Percentiles rank a stretch among this genome's conserved stretches.
Conservation (phyloP, 2,797 vertebrate species). For the Pseudotriccus pelzelni region DNA sequence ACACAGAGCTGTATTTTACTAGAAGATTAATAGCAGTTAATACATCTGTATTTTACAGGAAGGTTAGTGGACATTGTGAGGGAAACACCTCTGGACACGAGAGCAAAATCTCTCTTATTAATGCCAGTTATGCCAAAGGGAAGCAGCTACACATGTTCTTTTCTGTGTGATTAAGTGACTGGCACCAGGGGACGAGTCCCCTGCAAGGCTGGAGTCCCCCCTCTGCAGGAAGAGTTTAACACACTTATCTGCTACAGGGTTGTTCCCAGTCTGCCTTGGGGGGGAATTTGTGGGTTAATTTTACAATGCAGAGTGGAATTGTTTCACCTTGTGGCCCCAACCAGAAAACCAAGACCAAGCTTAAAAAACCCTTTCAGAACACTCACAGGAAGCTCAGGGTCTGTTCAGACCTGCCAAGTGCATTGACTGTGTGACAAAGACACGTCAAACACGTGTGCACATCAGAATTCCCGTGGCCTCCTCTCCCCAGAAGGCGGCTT, state of each 20-base stretch:
- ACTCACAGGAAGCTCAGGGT: background rate
- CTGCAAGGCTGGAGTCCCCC: background rate
- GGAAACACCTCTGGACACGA: rapidly evolving
- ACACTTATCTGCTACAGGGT: background rate
- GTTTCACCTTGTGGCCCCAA: background rate
- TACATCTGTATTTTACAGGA: background rate
- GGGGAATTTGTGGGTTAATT: background rate
- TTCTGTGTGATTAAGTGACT: background rate
- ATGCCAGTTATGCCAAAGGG: background rate
- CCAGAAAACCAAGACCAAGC: background rate
- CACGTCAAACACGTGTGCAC: background rate
- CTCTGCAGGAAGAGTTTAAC: background rate
- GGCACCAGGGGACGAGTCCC: background rate
- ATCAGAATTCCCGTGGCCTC: background rate
- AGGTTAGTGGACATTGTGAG: background rate
- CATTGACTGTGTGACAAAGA: background rate
- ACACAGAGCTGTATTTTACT: background rate
- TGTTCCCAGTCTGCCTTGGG: background rate
- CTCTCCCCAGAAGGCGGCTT: background rate
- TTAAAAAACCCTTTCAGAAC: background rate
- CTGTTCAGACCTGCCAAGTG: background rate
- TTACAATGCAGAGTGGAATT: rapidly evolving
- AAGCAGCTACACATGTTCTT: background rate
- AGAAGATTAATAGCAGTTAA: background rate
- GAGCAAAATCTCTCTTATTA: background rate